Percentiles rank a stretch among this genome's conserved stretches.
Conservation (phyloP, 2,888 invertebrate genomes). For the Eupithecia centaureata region DNA sequence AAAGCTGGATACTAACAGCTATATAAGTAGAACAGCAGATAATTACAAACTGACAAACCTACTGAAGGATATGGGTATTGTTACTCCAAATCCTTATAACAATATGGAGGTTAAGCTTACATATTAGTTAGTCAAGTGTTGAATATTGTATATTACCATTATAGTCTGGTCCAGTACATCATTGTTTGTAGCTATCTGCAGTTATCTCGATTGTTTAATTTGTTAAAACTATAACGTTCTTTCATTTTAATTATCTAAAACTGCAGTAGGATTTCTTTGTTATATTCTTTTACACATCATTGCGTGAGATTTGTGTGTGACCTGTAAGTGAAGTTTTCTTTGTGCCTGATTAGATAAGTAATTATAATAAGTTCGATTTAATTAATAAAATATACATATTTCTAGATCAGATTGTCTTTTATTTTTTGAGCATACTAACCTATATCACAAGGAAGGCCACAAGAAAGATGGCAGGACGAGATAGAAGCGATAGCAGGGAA, state of each 20-base stretch:
- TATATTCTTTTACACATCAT: too few species aligned
- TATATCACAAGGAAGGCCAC: too few species aligned
- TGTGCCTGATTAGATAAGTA: too few species aligned
- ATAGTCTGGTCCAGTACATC: too few species aligned
- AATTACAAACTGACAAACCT: slow-evolving; percentile 59
- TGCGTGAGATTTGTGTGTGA: not conserved
- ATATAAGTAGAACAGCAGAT: slow-evolving; percentile 61
- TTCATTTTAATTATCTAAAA: too few species aligned
- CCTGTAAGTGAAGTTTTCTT: not conserved
- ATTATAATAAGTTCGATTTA: not conserved
- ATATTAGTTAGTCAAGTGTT: slow-evolving; percentile 6
- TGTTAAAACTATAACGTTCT: too few species aligned
- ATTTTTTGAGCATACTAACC: not conserved
- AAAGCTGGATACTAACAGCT: slow-evolving; percentile 58
- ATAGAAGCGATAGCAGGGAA: too few species aligned
- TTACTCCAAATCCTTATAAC: slow-evolving; percentile 69
- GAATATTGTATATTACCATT: too few species aligned
- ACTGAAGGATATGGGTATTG: slow-evolving; percentile 66
- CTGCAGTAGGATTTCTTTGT: too few species aligned
- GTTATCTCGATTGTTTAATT: too few species aligned
- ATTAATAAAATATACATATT: not conserved
- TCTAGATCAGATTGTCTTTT: not conserved
- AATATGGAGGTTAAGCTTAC: slow-evolving; percentile 65
- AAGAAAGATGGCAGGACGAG: too few species aligned
- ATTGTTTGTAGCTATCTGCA: too few species aligned